Percentiles rank a stretch among this genome's conserved stretches.
Evolutionary conservation across 1,140 invertebrate genomes (phyloP).

Genomic region (Alviniconcha marisindica): DNA sequence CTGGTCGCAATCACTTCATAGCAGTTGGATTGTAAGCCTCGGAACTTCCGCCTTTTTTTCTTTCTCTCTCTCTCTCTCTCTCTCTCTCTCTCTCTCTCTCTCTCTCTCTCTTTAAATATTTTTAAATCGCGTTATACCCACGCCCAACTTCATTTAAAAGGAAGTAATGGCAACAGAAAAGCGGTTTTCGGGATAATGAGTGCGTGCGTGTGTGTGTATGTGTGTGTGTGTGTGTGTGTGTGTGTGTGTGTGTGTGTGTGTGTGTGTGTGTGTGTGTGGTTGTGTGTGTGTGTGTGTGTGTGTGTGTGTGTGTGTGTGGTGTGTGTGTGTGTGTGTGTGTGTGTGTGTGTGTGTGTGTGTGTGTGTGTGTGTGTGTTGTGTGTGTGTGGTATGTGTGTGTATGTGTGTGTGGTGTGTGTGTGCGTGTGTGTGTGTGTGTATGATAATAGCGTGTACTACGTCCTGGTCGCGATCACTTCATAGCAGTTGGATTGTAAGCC

Average conservation of each 20-base stretch:
- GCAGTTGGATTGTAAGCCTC: neutral
- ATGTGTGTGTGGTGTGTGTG: neutral
- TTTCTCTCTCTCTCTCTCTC: neutral
- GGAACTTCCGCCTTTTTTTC: neutral
- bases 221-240: neutral
- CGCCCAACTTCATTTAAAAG: neutral
- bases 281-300: neutral
- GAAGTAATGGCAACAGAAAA: neutral
- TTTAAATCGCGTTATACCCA: neutral
- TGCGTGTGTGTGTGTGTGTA: no score
- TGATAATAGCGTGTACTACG: neutral
- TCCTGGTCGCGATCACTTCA: neutral
- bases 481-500: neutral
- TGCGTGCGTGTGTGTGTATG: slow-evolving; percentile 13
- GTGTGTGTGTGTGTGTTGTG: neutral
- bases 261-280: slow-evolving; percentile 3
- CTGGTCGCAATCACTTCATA: neutral
- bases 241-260: neutral
- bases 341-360: neutral
- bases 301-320: neutral
- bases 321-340: neutral
- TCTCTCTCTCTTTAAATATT: neutral
- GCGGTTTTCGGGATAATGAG: neutral
- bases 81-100: neutral
- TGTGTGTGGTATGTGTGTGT: neutral